phyloP scores from a whole-genome alignment of 2,797 vertebrate species.

The Peromyscus aztecus region DNA sequence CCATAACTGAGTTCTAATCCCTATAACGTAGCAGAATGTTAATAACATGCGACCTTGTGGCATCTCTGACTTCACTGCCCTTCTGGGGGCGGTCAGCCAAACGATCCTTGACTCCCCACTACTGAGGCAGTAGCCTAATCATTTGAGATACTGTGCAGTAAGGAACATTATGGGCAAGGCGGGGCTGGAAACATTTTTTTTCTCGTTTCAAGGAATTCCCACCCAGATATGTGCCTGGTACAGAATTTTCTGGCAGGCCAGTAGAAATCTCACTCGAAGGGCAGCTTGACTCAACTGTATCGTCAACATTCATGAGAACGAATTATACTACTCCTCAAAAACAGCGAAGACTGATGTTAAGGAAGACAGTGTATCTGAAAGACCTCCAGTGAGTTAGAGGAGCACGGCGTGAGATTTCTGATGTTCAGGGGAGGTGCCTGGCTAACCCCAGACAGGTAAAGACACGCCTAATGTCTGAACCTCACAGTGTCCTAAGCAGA shows the following conservation, averaged over 20 bases:
- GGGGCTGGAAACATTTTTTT: slow-evolving; percentile 74
- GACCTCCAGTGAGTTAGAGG: neutral
- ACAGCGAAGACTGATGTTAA: neutral
- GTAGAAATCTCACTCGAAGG: slow-evolving; percentile 29
- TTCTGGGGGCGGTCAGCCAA: slow-evolving; percentile 63
- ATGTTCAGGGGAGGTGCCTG: neutral
- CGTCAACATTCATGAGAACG: slow-evolving; percentile 28
- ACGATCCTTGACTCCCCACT: slow-evolving; percentile 68
- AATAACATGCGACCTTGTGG: slow-evolving; percentile 60
- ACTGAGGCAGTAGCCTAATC: slow-evolving; percentile 76
- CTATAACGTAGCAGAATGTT: slow-evolving; percentile 55
- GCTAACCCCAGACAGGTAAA: neutral
- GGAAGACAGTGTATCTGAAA: neutral
- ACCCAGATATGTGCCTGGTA: slow-evolving; percentile 82
- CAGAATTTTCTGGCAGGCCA: slow-evolving; percentile 72
- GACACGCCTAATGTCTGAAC: neutral
- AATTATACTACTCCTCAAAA: neutral
- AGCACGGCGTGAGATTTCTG: neutral
- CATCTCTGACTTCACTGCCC: slow-evolving; percentile 61
- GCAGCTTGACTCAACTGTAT: slow-evolving; percentile 19
- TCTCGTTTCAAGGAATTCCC: slow-evolving; percentile 76
- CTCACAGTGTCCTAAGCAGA: neutral
- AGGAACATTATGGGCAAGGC: slow-evolving; percentile 70
- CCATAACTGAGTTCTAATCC: slow-evolving; percentile 73
- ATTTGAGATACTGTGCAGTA: slow-evolving; percentile 58